Conservation (phyloP, 1,140 invertebrate genomes). For the Nephila pilipes region DNA sequence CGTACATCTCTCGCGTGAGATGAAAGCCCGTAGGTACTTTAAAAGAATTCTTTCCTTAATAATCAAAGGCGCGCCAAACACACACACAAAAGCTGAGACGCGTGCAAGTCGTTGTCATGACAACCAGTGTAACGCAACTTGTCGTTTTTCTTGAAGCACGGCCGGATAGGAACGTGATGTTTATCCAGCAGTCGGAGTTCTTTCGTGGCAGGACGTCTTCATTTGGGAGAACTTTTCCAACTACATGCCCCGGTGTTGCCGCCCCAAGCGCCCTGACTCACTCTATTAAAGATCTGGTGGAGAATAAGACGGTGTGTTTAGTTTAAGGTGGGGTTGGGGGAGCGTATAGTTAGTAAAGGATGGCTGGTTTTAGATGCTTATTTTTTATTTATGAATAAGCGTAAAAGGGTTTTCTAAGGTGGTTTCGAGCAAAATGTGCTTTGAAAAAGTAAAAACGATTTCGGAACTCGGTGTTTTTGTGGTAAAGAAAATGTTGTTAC, state of each 20-base stretch:
- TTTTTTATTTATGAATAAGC: not conserved
- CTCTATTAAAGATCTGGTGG: constrained; percentile 38
- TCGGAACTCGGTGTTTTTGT: too few relatives aligned
- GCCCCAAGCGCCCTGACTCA: constrained; percentile 27
- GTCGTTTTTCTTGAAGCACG: constrained; percentile 52
- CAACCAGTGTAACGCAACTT: constrained; percentile 45
- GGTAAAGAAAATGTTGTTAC: too few relatives aligned
- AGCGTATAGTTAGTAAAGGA: not conserved
- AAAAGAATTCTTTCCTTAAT: constrained; percentile 40
- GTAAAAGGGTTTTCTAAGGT: too few relatives aligned
- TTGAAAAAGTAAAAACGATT: too few relatives aligned
- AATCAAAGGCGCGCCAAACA: constrained; percentile 24
- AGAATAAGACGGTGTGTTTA: not conserved
- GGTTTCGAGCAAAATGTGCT: too few relatives aligned
- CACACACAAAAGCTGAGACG: not conserved
- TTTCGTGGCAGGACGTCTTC: constrained; percentile 8
- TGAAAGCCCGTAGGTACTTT: constrained; percentile 45
- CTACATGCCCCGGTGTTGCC: constrained; percentile 36
- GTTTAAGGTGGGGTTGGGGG: constrained; percentile 41
- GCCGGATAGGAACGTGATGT: constrained; percentile 52
- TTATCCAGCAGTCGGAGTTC: constrained; percentile 49
- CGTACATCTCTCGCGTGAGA: not conserved
- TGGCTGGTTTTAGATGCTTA: not conserved
- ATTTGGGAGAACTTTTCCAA: constrained; percentile 36
- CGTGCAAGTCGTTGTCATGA: constrained; percentile 33